phyloP scores from a whole-genome alignment of 2,113 vertebrate species.

The Holacanthus passer region DNA sequence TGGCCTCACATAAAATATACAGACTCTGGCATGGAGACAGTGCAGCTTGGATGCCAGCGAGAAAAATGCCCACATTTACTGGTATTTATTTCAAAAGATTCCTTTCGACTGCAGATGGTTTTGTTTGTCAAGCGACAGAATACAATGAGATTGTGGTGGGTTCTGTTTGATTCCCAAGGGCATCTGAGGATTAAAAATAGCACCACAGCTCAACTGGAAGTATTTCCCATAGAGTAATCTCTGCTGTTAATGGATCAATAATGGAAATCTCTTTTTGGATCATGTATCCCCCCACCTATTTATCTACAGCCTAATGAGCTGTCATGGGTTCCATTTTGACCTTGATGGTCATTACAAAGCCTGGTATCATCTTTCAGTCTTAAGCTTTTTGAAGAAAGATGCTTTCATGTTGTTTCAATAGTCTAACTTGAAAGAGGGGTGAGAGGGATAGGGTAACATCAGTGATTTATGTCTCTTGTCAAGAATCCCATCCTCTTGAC shows the following conservation, averaged over 20 bases:
- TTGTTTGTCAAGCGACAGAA: constrained; percentile 27
- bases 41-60: constrained; percentile 2
- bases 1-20: constrained; percentile 43
- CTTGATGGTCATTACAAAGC: constrained; percentile 51
- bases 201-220: constrained; percentile 4
- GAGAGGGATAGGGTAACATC: constrained; percentile 17
- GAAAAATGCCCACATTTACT: constrained; percentile 28
- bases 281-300: constrained; percentile 51
- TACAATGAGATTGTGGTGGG: not conserved
- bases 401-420: constrained; percentile 69
- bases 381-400: constrained; percentile 50
- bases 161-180: constrained; percentile 44
- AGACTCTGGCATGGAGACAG: constrained; percentile 29
- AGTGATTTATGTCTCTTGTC: constrained; percentile 48
- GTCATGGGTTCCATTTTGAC: constrained; percentile 42
- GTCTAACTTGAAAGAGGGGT: constrained; percentile 56
- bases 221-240: constrained; percentile 42
- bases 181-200: constrained; percentile 46
- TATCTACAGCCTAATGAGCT: constrained; percentile 57
- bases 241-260: constrained; percentile 66
- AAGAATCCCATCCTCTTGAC: constrained; percentile 31
- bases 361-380: constrained; percentile 63
- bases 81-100: constrained; percentile 1
- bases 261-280: constrained; percentile 62
- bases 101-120: constrained; percentile 4